Base-by-base conservation (phyloP, 2,113 vertebrate genomes). In the Peromyscus californicus region DNA sequence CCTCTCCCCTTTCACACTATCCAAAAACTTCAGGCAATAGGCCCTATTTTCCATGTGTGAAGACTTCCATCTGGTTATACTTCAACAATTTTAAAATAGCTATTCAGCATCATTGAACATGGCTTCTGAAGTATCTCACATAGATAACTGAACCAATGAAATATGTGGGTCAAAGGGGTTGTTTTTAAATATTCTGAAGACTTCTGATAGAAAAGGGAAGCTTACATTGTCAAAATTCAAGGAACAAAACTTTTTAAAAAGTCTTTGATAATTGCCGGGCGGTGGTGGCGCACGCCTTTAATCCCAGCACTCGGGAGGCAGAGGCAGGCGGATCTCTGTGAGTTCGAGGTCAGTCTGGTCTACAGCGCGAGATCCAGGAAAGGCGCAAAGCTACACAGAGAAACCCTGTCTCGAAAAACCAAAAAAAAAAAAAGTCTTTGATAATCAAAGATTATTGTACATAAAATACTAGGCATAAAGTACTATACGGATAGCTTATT, bases 1-100 rank as follows among this genome's bases (percentile, higher is more conserved):
- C 5, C 36, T 89, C 51, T 21, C 45, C 5, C 8, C 26, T 75
- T 90, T 93, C 13, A 90, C 22, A 87, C 8, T 9, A 63, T 45
- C 21, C 15, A 36, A 79, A 93, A 86, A 86, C 26, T 31, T 94
- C 29, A 87, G 39, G 31, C 70, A 96, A 61, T n/a, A 72, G 21
- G 61, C 94, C 83, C 45, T 61, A 21, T 89, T 95, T 82, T 83
- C 24, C 45, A 39, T 78, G 61, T 95, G 39, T 42, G 24, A 89
- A 69, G 31, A 59, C 8, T 92, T 92, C 79, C n/a, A 22, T 61
- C 61, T 93, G 61, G 42, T 16, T 65, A 79, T 75, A 36, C 61
- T 94, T 91, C 48, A 76, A 70, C 76, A 45, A 92, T 74, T 97
- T 90, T 59, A 95, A 95, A 51, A 87, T 74, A 86, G 54, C 39